Conservation (phyloP, 2,113 vertebrate genomes). For the Rhinolophus ferrumequinum region DNA sequence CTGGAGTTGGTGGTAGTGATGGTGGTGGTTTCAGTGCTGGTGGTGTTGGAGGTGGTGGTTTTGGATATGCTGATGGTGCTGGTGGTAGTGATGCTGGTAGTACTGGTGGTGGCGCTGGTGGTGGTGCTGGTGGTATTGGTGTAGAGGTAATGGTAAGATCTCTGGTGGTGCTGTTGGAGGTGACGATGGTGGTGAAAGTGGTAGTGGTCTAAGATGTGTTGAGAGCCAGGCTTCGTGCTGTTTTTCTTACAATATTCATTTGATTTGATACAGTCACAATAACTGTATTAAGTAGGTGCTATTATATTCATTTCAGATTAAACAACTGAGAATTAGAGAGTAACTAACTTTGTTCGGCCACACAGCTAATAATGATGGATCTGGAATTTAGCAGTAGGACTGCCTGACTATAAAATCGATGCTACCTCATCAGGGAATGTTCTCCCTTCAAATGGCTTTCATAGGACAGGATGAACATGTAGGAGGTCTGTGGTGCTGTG, state of each 20-base stretch:
- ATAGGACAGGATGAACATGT: neutral
- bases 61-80: neutral
- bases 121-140: neutral
- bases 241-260: neutral
- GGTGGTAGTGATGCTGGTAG: rapidly evolving
- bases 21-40: too few species aligned
- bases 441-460: neutral
- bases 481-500: neutral
- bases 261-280: neutral
- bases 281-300: neutral
- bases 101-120: neutral
- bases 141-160: neutral
- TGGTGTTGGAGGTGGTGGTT: neutral
- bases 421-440: neutral
- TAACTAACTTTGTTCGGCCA: neutral
- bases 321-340: neutral
- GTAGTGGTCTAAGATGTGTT: neutral
- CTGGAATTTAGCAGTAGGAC: neutral
- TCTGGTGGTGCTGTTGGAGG: neutral
- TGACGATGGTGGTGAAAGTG: rapidly evolving
- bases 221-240: neutral
- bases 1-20: neutral
- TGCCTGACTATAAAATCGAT: neutral
- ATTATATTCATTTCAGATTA: neutral
- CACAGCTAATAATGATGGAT: neutral